Conservation (phyloP, 2,797 vertebrate species). For the Dicrostonyx torquatus region DNA sequence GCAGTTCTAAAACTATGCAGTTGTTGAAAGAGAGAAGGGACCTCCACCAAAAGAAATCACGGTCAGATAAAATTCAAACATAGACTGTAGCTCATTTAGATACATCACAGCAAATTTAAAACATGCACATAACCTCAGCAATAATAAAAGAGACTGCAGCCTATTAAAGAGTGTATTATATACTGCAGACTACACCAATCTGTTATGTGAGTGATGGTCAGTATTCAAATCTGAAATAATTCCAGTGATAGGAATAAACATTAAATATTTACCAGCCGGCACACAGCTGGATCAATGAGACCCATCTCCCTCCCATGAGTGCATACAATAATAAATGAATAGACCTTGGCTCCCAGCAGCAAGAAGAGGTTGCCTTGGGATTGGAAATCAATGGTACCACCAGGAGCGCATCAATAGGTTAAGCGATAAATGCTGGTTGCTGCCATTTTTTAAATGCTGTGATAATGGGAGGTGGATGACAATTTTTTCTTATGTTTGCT, state of each 20-base stretch:
- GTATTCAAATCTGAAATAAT: constrained; percentile 78
- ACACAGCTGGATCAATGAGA: constrained; percentile 65
- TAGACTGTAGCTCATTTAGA: constrained; percentile 49
- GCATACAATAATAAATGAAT: constrained; percentile 79
- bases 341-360: constrained; percentile 60
- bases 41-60: constrained; percentile 50
- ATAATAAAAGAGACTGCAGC: constrained; percentile 53
- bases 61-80: constrained; percentile 58
- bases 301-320: constrained; percentile 53
- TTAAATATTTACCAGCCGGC: constrained; percentile 82
- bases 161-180: constrained; percentile 4
- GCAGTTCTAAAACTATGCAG: constrained; percentile 25
- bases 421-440: constrained; percentile 39
- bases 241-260: constrained; percentile 75
- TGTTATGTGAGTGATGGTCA: constrained; percentile 43
- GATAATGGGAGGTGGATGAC: not conserved
- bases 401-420: constrained; percentile 56
- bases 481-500: constrained; percentile 41
- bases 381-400: constrained; percentile 71
- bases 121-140: constrained; percentile 13
- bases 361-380: constrained; percentile 59
- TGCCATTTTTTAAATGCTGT: constrained; percentile 47
- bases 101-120: constrained; percentile 35
- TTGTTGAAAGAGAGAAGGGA: constrained; percentile 6
- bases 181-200: constrained; percentile 34